Percentiles rank a stretch among this genome's conserved stretches.
phyloP scores from a whole-genome alignment of 2,113 vertebrate genomes.

The Aptenodytes patagonicus region DNA sequence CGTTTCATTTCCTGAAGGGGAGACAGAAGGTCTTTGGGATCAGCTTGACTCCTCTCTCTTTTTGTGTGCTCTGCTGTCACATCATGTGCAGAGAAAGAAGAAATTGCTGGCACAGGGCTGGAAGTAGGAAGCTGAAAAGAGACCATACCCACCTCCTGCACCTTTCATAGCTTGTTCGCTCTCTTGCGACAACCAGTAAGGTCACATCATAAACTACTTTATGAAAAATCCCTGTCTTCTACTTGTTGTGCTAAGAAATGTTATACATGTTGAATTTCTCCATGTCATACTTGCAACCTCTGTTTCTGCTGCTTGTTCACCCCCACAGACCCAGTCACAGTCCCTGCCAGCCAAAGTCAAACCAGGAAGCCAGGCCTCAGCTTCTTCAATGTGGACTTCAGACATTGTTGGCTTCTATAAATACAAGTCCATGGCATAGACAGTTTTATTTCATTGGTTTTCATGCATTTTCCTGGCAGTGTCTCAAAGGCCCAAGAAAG shows the following conservation, averaged over 20 bases:
- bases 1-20: background rate
- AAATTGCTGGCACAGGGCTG: background rate
- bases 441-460: background rate
- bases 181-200: background rate
- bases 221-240: background rate
- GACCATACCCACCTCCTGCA: background rate
- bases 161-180: background rate
- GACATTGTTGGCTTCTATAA: background rate
- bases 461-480: background rate
- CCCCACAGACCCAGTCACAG: background rate
- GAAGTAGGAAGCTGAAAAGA: background rate
- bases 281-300: background rate
- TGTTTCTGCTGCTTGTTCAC: background rate
- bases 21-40: background rate
- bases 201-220: background rate
- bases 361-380: background rate
- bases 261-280: background rate
- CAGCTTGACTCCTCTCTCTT: background rate
- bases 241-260: background rate
- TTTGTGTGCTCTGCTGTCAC: background rate
- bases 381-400: background rate
- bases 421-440: background rate
- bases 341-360: background rate
- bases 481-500: background rate
- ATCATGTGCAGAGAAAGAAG: background rate